phyloP scores from a whole-genome alignment of 2,888 invertebrate species.

The Therioaphis trifolii region DNA sequence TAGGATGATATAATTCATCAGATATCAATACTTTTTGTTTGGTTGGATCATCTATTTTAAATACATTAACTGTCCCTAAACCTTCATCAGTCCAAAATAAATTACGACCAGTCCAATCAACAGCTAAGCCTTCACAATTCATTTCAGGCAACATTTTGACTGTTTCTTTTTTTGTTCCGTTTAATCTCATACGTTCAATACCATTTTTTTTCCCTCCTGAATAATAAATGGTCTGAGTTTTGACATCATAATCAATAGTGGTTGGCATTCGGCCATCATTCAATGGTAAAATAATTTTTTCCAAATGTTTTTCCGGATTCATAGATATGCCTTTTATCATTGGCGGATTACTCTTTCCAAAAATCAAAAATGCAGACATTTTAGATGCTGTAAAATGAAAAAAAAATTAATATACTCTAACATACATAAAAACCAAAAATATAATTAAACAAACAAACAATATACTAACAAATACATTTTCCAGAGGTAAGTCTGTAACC shows the following conservation, averaged over 20 bases:
- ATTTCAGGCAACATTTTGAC: constrained; percentile 74
- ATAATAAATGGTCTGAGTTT: constrained; percentile 75
- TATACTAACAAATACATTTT: constrained; percentile 74
- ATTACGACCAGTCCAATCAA: constrained; percentile 86
- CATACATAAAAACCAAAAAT: constrained; percentile 38
- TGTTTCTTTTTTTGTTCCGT: constrained; percentile 73
- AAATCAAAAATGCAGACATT: constrained; percentile 74
- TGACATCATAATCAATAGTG: constrained; percentile 78
- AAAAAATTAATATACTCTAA: constrained; percentile 52
- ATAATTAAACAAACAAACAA: constrained; percentile 1
- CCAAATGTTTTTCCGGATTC: constrained; percentile 67
- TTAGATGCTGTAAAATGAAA: constrained; percentile 70
- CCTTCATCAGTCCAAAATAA: constrained; percentile 87
- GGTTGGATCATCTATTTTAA: constrained; percentile 74
- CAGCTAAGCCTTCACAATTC: constrained; percentile 80
- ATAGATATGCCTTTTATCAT: constrained; percentile 77
- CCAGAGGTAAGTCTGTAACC: constrained; percentile 76
- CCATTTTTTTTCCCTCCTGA: constrained; percentile 73
- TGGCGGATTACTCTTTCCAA: constrained; percentile 77
- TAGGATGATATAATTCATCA: constrained; percentile 73
- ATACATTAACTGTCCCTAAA: constrained; percentile 74
- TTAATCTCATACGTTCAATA: constrained; percentile 76
- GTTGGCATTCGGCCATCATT: constrained; percentile 76
- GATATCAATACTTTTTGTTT: constrained; percentile 73
- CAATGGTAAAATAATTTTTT: constrained; percentile 78